A percentile compares a stretch with the other conserved stretches of the same genome.
Evolutionary conservation across 2,113 vertebrate genomes (phyloP).

Genomic region (Smithornis capensis): DNA sequence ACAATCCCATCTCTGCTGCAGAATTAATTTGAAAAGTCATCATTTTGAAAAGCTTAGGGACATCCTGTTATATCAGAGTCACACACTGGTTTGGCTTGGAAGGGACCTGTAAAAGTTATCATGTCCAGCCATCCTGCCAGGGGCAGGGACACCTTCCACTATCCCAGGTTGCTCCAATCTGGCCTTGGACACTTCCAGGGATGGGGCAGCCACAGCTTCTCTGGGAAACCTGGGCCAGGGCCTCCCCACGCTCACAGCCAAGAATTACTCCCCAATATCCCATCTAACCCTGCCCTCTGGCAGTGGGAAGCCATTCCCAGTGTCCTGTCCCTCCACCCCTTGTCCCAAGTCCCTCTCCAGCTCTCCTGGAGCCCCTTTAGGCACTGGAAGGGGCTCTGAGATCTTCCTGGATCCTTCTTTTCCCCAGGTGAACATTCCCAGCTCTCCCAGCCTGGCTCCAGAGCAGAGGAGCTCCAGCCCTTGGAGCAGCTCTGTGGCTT

Average conservation of each 20-base stretch:
- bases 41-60: neutral
- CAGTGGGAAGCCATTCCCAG: neutral
- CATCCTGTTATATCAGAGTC: neutral
- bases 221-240: accelerated
- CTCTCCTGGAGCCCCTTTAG: neutral
- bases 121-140: neutral
- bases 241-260: accelerated
- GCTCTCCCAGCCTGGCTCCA: neutral
- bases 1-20: neutral
- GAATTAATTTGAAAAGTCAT: neutral
- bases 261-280: neutral
- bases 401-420: neutral
- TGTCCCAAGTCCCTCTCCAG: neutral
- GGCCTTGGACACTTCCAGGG: neutral
- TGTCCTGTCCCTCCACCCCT: neutral
- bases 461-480: neutral
- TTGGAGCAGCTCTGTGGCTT: neutral
- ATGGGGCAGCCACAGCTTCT: neutral
- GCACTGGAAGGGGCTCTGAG: neutral
- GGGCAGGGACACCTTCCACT: neutral
- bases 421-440: accelerated
- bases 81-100: neutral
- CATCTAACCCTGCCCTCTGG: neutral
- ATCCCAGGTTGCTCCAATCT: accelerated
- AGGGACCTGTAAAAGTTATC: neutral